Evolutionary conservation across 1,140 invertebrate species (phyloP).

Genomic region (Trypoxylus dichotomus): DNA sequence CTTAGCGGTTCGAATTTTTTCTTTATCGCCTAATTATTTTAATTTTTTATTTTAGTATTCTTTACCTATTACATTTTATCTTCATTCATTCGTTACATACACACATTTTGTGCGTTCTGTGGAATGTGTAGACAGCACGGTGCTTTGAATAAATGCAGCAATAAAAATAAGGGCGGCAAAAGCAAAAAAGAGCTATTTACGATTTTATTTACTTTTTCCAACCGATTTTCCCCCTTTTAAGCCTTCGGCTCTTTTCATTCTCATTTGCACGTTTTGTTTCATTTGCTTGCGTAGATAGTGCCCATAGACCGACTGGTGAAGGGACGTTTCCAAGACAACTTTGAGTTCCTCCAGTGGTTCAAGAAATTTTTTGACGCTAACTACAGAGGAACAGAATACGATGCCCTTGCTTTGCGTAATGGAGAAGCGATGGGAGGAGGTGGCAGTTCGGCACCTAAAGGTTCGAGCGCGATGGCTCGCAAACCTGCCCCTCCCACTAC

Average conservation of each 20-base stretch:
- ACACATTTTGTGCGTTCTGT: conserved; percentile 14
- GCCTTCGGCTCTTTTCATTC: neutral
- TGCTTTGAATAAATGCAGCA: conserved; percentile 13
- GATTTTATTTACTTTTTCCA: neutral
- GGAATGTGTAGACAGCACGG: conserved; percentile 1
- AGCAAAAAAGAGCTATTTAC: conserved; percentile 12
- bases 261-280: conserved; percentile 28
- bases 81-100: neutral
- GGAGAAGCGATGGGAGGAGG: conserved; percentile 79
- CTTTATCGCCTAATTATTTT: neutral
- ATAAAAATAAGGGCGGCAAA: neutral
- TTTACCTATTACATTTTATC: neutral
- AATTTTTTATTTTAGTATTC: neutral
- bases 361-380: conserved; percentile 99
- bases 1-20: neutral
- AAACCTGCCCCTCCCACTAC: conserved; percentile 57
- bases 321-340: conserved; percentile 96
- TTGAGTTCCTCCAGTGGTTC: conserved; percentile 99
- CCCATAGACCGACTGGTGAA: conserved; percentile 89
- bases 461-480: conserved; percentile 53
- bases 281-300: conserved; percentile 66
- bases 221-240: neutral
- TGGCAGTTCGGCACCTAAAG: conserved; percentile 61
- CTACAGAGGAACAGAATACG: conserved; percentile 90
- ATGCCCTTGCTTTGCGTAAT: conserved; percentile 81